These are phyloP conservation scores for Plemyria rubiginata DNA, from an alignment of 2,888 invertebrate genomes.

Conservation along the genomic window DNA sequence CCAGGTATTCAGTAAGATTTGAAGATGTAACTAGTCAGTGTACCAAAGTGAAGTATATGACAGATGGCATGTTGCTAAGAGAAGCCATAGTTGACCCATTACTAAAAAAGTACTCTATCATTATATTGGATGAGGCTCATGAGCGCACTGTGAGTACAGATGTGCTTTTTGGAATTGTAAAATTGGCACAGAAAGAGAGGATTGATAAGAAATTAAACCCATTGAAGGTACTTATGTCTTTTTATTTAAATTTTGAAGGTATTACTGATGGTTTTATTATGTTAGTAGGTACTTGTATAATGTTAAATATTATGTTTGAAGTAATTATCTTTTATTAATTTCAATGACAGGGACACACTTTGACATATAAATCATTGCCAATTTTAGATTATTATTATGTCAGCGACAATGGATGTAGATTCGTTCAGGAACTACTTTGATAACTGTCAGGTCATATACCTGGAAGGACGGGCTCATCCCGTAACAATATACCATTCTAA, in stretches of 20 bases:
- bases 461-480: conserved; percentile 95
- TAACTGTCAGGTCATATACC: conserved; percentile 92
- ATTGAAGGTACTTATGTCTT: conserved; percentile 84
- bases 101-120: conserved; percentile 90
- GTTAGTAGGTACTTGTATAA: too few relatives aligned
- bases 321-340: too few relatives aligned
- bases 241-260: neutral
- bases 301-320: too few relatives aligned
- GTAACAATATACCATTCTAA: conserved; percentile 90
- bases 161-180: conserved; percentile 96
- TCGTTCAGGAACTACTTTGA: conserved; percentile 96
- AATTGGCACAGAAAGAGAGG: conserved; percentile 92
- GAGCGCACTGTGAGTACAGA: conserved; percentile 98
- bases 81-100: conserved; percentile 93
- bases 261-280: too few relatives aligned
- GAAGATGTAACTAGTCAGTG: conserved; percentile 92
- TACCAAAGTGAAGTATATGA: conserved; percentile 96
- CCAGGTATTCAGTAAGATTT: conserved; percentile 93
- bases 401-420: conserved; percentile 98
- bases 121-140: conserved; percentile 97
- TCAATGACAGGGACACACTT: too few relatives aligned
- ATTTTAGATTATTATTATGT: conserved; percentile 93
- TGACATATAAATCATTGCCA: neutral
- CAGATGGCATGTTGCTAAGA: conserved; percentile 96
- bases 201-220: conserved; percentile 83